These are phyloP conservation scores for Percopsis omiscomaycus DNA, from an alignment of 2,797 vertebrate species.

Conservation along the genomic window DNA sequence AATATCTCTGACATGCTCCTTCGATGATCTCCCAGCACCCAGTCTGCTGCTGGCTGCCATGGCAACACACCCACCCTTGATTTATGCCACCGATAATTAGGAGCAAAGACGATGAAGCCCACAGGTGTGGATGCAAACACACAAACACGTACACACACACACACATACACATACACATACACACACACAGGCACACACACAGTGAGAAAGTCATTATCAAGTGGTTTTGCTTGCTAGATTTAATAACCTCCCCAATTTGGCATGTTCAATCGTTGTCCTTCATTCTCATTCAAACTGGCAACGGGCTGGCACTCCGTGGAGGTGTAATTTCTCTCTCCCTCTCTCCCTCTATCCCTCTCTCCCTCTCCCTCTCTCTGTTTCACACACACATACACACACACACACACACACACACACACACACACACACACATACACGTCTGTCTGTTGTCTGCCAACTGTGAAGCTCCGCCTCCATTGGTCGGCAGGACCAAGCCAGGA, in stretches of 20 bases:
- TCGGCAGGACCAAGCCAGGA: conserved; percentile 45
- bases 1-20: conserved; percentile 57
- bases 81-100: conserved; percentile 73
- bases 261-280: conserved; percentile 52
- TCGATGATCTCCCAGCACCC: conserved; percentile 29
- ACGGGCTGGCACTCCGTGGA: conserved; percentile 38
- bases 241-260: conserved; percentile 61
- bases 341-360: background rate
- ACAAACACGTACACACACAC: conserved; percentile 11
- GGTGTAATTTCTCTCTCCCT: conserved; percentile 33
- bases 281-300: conserved; percentile 56
- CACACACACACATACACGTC: conserved; percentile 13
- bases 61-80: conserved; percentile 64
- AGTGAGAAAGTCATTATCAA: conserved; percentile 55
- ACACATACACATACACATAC: conserved; percentile 9
- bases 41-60: conserved; percentile 59
- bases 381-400: background rate
- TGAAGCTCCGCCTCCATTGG: conserved; percentile 32
- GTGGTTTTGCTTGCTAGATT: conserved; percentile 56
- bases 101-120: conserved; percentile 57
- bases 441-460: conserved; percentile 28
- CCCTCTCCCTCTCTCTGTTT: background rate
- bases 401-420: background rate
- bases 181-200: background rate
- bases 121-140: conserved; percentile 67